phyloP scores from a whole-genome alignment of 2,888 invertebrate genomes.

The Euplagia quadripunctaria region DNA sequence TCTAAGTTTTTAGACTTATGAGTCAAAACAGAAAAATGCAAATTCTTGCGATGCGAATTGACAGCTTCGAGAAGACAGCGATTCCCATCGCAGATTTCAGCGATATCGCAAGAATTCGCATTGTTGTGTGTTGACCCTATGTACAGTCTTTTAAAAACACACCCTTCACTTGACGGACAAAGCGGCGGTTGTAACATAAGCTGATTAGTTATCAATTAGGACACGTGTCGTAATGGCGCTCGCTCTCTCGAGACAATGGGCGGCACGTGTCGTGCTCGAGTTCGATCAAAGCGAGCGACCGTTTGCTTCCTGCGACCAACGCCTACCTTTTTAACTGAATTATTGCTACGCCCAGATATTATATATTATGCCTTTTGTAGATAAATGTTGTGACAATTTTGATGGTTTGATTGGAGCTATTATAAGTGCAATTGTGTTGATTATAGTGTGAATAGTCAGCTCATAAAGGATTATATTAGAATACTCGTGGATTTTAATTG shows the following conservation, averaged over 20 bases:
- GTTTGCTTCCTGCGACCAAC: constrained; percentile 58
- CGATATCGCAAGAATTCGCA: no score
- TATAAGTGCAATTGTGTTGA: constrained; percentile 26
- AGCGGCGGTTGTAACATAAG: constrained; percentile 40
- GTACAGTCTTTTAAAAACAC: background rate
- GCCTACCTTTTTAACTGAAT: constrained; percentile 68
- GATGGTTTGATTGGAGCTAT: constrained; percentile 37
- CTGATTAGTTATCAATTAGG: constrained; percentile 65
- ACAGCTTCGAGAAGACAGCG: no score
- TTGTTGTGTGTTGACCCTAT: no score
- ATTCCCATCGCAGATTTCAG: no score
- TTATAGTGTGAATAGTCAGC: constrained; percentile 22
- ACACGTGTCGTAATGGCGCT: constrained; percentile 34
- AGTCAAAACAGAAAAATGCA: no score
- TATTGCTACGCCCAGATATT: constrained; percentile 51
- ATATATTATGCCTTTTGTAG: constrained; percentile 23
- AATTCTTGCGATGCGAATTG: no score
- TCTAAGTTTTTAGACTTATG: no score
- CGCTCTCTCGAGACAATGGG: constrained; percentile 29
- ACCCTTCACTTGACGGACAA: constrained; percentile 3
- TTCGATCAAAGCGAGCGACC: constrained; percentile 15
- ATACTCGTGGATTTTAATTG: background rate
- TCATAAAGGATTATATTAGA: background rate
- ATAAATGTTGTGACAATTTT: constrained; percentile 58
- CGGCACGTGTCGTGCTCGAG: constrained; percentile 39